Evolutionary conservation across 2,113 vertebrate genomes (phyloP).

Genomic region (Zosterops lateralis): DNA sequence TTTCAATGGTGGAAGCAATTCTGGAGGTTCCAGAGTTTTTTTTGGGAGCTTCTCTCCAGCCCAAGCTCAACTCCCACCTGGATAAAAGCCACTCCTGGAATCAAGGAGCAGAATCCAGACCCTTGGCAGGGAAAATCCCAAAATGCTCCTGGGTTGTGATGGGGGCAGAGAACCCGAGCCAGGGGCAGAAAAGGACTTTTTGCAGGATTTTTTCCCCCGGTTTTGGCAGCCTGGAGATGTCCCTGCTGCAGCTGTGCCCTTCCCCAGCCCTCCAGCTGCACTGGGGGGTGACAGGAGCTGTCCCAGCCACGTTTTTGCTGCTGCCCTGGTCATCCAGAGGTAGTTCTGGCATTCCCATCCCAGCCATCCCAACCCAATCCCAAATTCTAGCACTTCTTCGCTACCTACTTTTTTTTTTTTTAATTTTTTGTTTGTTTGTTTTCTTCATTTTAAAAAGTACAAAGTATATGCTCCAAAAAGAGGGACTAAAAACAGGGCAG

Average conservation of each 20-base stretch:
- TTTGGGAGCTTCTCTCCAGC: not conserved
- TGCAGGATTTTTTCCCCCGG: not conserved
- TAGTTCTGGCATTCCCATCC: conserved; percentile 56
- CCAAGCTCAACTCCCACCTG: not conserved
- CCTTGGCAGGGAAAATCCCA: not conserved
- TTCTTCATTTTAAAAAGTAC: conserved; percentile 41
- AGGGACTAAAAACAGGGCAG: conserved; percentile 40
- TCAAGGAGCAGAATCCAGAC: not conserved
- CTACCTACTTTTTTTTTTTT: not conserved
- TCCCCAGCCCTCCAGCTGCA: not conserved
- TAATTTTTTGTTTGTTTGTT: not conserved
- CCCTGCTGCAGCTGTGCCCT: not conserved
- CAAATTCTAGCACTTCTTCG: conserved; percentile 31
- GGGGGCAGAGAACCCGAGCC: not conserved
- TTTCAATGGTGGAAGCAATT: not conserved
- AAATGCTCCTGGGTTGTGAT: fast-evolving
- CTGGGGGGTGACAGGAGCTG: not conserved
- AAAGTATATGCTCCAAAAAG: conserved; percentile 56
- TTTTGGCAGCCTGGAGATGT: not conserved
- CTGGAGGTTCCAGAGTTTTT: not conserved
- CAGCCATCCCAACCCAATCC: conserved; percentile 42
- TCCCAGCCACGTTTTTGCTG: not conserved
- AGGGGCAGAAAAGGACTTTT: fast-evolving
- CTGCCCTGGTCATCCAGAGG: conserved; percentile 55
- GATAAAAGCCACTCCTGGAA: not conserved